A percentile compares a stretch with the other conserved stretches of the same genome.
These are phyloP conservation scores for Pipistrellus kuhlii DNA, from an alignment of 2,797 vertebrate species.

Conservation along the genomic window DNA sequence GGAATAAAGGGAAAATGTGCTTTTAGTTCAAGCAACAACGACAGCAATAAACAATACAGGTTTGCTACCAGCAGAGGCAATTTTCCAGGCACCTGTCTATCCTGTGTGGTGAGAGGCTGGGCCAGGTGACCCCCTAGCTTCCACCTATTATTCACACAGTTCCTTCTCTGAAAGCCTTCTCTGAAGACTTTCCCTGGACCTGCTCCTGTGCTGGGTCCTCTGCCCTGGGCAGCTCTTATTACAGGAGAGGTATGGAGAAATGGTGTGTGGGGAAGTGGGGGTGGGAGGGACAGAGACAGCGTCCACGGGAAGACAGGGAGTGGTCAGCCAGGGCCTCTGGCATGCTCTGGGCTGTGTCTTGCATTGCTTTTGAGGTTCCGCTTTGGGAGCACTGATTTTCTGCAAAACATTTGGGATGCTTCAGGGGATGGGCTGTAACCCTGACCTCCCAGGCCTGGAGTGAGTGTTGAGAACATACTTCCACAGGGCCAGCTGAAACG, in stretches of 20 bases:
- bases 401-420: neutral
- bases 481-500: neutral
- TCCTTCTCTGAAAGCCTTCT: neutral
- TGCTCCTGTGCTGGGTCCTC: neutral
- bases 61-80: neutral
- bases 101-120: neutral
- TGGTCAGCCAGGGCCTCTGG: neutral
- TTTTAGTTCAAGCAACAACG: neutral
- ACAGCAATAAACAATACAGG: too few relatives aligned
- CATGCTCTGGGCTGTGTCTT: neutral
- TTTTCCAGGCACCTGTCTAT: neutral
- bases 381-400: neutral
- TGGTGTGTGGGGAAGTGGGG: too few relatives aligned
- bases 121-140: neutral
- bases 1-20: neutral
- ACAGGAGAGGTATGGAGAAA: neutral
- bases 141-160: neutral
- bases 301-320: neutral
- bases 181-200: neutral
- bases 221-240: neutral
- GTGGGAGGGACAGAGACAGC: neutral
- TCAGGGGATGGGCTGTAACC: neutral
- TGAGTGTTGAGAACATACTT: neutral
- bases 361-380: neutral
- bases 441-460: neutral